Conservation (phyloP, 2,888 invertebrate genomes). For the Ariolimax columbianus region DNA sequence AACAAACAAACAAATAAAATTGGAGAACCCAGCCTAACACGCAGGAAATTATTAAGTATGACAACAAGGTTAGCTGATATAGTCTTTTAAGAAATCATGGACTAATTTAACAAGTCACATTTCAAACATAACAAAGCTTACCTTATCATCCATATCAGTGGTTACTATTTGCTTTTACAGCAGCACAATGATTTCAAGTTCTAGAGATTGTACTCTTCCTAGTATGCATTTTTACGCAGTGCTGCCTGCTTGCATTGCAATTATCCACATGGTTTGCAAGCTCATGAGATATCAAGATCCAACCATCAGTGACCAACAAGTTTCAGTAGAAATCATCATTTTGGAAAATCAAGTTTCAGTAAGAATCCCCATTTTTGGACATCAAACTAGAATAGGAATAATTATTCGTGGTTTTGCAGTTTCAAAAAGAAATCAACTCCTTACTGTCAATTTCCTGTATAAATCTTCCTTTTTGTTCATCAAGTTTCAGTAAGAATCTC, state of each 20-base stretch:
- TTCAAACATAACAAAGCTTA: not conserved
- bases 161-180: not conserved
- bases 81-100: no score
- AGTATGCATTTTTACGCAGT: not conserved
- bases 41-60: no score
- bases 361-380: not conserved
- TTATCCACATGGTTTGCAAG: not conserved
- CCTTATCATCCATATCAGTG: slow-evolving; percentile 26
- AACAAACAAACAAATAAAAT: no score
- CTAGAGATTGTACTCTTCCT: not conserved
- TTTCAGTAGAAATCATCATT: not conserved
- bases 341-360: not conserved
- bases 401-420: no score
- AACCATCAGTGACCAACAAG: not conserved
- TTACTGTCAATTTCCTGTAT: not conserved
- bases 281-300: no score
- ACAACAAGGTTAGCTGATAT: no score
- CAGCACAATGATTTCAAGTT: not conserved
- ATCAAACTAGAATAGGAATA: no score
- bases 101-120: not conserved
- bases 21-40: no score
- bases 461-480: not conserved
- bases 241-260: not conserved
- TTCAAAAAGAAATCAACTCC: no score
- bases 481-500: not conserved